These are phyloP conservation scores for Blennius ocellaris DNA, from an alignment of 2,113 vertebrate species.

Conservation along the genomic window DNA sequence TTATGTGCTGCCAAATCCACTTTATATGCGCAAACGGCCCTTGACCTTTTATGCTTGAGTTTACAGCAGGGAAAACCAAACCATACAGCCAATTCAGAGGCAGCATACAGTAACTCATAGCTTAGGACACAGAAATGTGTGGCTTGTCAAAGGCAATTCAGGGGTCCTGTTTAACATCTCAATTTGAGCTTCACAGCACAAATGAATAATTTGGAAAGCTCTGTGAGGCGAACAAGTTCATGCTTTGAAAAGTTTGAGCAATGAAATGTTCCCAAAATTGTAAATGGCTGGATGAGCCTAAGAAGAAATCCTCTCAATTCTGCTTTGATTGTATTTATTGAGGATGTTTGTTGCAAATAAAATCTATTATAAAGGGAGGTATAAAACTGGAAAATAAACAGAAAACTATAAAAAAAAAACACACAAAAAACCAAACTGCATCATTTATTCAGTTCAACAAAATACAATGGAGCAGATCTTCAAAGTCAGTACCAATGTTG, in stretches of 20 bases:
- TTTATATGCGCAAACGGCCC: conserved; percentile 64
- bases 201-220: conserved; percentile 47
- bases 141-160: conserved; percentile 53
- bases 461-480: too few relatives aligned
- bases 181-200: conserved; percentile 54
- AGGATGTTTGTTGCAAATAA: too few relatives aligned
- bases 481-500: too few relatives aligned
- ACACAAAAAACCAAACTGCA: too few relatives aligned
- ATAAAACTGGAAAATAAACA: too few relatives aligned
- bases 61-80: conserved; percentile 60
- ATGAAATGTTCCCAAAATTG: too few relatives aligned
- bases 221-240: conserved; percentile 25
- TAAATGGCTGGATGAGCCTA: too few relatives aligned
- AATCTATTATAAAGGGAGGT: too few relatives aligned
- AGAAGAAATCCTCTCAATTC: too few relatives aligned
- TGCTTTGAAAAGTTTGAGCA: neutral
- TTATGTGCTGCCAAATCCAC: conserved; percentile 72
- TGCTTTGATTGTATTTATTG: too few relatives aligned
- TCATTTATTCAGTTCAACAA: too few relatives aligned
- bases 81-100: conserved; percentile 11
- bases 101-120: conserved; percentile 49
- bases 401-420: too few relatives aligned
- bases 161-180: conserved; percentile 63
- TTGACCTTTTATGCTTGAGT: conserved; percentile 74
- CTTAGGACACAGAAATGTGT: conserved; percentile 59